Evolutionary conservation across 2,113 vertebrate species (phyloP).

Genomic region (Lepus americanus): DNA sequence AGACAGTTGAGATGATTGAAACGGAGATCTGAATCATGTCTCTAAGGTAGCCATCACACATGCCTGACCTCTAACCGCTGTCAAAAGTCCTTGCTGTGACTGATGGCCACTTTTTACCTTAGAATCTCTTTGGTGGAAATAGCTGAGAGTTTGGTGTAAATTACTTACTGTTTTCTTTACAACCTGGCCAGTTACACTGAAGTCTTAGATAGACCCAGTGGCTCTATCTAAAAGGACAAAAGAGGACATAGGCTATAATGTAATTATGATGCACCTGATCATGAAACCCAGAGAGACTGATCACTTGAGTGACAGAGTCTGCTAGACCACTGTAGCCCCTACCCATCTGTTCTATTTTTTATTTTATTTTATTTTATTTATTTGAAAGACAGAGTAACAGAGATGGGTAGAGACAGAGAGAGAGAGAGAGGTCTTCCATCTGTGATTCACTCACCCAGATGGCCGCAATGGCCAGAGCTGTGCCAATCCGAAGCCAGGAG

Average conservation of each 20-base stretch:
- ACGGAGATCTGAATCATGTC: not conserved
- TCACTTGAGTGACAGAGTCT: not conserved
- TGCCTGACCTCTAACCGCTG: not conserved
- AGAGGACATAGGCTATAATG: not conserved
- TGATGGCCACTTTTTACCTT: not conserved
- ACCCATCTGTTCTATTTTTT: not conserved
- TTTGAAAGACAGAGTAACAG: too few relatives aligned
- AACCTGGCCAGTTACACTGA: not conserved
- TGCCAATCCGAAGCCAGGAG: too few relatives aligned
- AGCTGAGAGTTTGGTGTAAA: not conserved
- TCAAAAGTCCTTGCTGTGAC: not conserved
- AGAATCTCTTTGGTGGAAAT: conserved; percentile 45
- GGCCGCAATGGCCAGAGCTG: too few relatives aligned
- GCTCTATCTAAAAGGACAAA: conserved; percentile 2
- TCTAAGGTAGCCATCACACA: not conserved
- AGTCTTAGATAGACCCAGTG: not conserved
- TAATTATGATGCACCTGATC: not conserved
- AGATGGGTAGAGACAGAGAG: too few relatives aligned
- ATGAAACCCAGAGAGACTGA: not conserved
- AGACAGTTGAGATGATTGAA: not conserved
- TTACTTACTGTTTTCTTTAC: not conserved
- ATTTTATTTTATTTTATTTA: too few relatives aligned
- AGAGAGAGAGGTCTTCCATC: too few relatives aligned
- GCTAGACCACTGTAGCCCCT: not conserved
- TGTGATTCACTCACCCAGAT: too few relatives aligned